phyloP scores from a whole-genome alignment of 2,888 invertebrate species.

The Mamestra brassicae region DNA sequence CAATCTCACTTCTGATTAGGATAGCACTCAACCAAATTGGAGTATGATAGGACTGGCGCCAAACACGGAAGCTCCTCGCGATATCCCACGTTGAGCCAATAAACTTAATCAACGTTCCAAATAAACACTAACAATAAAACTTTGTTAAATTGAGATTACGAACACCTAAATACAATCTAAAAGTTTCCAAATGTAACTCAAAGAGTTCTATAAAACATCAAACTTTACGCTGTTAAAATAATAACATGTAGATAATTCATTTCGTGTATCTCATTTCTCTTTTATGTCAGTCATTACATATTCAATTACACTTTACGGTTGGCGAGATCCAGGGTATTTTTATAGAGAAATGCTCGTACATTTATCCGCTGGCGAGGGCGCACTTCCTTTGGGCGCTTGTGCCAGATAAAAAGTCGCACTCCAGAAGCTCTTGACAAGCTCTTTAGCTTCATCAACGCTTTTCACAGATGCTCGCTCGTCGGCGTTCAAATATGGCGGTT shows the following conservation, averaged over 20 bases:
- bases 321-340: slow-evolving; percentile 39
- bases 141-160: slow-evolving; percentile 54
- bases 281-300: slow-evolving; percentile 60
- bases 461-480: slow-evolving; percentile 68
- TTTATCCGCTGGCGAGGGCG: slow-evolving; percentile 31
- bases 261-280: slow-evolving; percentile 50
- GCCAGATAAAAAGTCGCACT: slow-evolving; percentile 63
- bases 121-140: slow-evolving; percentile 52
- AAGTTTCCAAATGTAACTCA: slow-evolving; percentile 49
- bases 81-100: slow-evolving; percentile 50
- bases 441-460: slow-evolving; percentile 74
- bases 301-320: slow-evolving; percentile 58
- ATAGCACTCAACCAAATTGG: slow-evolving; percentile 63
- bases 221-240: slow-evolving; percentile 46
- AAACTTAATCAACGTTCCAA: slow-evolving; percentile 52
- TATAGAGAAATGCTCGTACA: slow-evolving; percentile 50
- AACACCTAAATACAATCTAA: slow-evolving; percentile 45
- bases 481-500: slow-evolving; percentile 67
- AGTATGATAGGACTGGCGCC: slow-evolving; percentile 58
- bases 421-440: slow-evolving; percentile 60
- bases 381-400: slow-evolving; percentile 51
- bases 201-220: slow-evolving; percentile 46
- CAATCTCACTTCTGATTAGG: slow-evolving; percentile 60
- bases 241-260: slow-evolving; percentile 49
- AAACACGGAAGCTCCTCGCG: slow-evolving; percentile 54